Conservation (phyloP, 2,113 vertebrate genomes). For the Tor tambroides region DNA sequence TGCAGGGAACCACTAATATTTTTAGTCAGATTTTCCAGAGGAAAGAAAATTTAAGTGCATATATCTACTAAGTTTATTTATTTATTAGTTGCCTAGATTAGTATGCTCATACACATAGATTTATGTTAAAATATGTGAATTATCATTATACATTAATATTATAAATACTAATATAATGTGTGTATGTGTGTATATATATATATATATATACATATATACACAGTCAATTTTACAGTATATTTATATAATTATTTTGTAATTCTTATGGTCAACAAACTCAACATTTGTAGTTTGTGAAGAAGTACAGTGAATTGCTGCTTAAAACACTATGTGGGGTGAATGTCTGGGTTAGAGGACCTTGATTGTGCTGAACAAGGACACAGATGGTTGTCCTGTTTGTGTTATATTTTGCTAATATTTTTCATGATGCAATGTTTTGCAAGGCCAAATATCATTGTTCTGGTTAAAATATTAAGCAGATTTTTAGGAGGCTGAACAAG, state of each 20-base stretch:
- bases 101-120: no score
- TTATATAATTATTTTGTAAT: background rate
- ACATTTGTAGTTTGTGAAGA: background rate
- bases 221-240: background rate
- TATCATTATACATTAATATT: no score
- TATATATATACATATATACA: no score
- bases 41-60: no score
- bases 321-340: background rate
- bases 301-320: background rate
- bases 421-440: conserved; percentile 48
- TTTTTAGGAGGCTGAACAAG: background rate
- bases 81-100: no score
- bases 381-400: conserved; percentile 43
- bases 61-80: no score
- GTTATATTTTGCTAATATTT: conserved; percentile 37
- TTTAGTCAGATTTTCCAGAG: background rate
- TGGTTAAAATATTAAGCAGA: background rate
- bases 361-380: conserved; percentile 37
- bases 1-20: background rate
- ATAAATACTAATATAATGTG: no score
- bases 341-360: background rate
- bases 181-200: no score
- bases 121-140: no score
- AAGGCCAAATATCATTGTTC: conserved; percentile 26
- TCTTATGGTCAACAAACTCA: background rate